phyloP scores from a whole-genome alignment of 2,797 vertebrate genomes.

The Chiroxiphia lanceolata region DNA sequence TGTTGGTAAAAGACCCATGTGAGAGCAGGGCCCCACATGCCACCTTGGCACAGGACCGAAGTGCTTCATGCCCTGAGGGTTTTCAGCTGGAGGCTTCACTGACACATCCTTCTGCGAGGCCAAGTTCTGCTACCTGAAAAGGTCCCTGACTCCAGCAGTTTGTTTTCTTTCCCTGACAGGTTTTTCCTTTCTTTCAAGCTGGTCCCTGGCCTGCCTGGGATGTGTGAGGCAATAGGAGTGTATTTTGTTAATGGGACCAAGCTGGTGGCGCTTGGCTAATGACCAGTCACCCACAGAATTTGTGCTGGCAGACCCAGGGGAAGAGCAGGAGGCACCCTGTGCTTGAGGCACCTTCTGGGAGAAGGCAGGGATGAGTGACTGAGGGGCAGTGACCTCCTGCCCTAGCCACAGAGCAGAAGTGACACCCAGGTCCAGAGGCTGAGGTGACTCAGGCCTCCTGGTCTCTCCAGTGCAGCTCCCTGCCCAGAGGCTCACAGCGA shows the following conservation, averaged over 20 bases:
- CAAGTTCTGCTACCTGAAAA: neutral
- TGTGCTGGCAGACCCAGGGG: neutral
- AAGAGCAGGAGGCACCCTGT: neutral
- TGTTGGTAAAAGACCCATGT: neutral
- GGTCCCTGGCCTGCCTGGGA: neutral
- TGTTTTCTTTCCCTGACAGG: neutral
- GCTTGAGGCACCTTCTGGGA: neutral
- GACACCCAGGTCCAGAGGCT: neutral
- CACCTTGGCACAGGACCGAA: fast-evolving
- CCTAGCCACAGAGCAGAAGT: neutral
- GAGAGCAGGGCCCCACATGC: neutral
- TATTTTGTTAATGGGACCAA: neutral
- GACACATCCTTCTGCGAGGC: fast-evolving
- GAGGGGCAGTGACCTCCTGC: neutral
- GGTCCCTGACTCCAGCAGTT: neutral
- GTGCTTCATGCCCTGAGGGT: neutral
- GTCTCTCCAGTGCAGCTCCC: neutral
- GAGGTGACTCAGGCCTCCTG: neutral
- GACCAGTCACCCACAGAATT: neutral
- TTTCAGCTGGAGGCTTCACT: neutral
- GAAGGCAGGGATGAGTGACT: neutral
- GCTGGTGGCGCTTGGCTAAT: neutral
- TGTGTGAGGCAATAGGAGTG: fast-evolving
- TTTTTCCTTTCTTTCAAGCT: neutral
- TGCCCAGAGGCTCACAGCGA: neutral